These are phyloP conservation scores for Tridacna crocea DNA, from an alignment of 2,888 invertebrate genomes.

Conservation along the genomic window DNA sequence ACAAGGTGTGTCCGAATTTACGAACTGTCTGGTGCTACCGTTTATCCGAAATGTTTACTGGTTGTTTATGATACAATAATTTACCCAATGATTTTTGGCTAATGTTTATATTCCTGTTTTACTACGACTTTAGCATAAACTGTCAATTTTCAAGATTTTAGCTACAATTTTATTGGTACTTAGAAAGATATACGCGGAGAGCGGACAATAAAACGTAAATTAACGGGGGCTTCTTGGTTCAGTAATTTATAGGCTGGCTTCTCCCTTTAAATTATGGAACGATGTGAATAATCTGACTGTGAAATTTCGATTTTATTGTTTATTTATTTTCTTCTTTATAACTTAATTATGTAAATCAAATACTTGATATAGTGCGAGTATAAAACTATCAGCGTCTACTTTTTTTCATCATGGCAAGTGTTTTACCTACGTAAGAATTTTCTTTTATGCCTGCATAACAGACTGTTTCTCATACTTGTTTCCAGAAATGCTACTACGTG, in stretches of 20 bases:
- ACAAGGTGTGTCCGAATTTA: slow-evolving; percentile 8
- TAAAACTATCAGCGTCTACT: too few relatives aligned
- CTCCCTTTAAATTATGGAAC: not conserved
- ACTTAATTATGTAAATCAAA: too few relatives aligned
- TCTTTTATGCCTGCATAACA: too few relatives aligned
- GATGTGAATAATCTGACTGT: not conserved
- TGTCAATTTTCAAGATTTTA: slow-evolving; percentile 54
- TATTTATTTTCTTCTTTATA: not conserved
- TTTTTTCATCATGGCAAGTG: too few relatives aligned
- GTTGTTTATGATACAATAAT: slow-evolving; percentile 55
- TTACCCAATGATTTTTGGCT: slow-evolving; percentile 51
- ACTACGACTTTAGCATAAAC: slow-evolving; percentile 44
- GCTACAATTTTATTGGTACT: slow-evolving; percentile 50
- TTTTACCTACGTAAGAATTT: too few relatives aligned
- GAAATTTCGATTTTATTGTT: not conserved
- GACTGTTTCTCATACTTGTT: too few relatives aligned
- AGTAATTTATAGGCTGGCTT: slow-evolving; percentile 24
- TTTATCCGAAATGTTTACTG: slow-evolving; percentile 44
- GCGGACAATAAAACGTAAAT: slow-evolving; percentile 28
- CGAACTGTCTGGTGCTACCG: not conserved
- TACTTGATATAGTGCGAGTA: too few relatives aligned
- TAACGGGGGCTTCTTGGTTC: slow-evolving; percentile 26
- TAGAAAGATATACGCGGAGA: slow-evolving; percentile 22
- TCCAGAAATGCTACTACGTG: too few relatives aligned
- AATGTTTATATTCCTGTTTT: slow-evolving; percentile 57